A percentile compares a stretch with the other conserved stretches of the same genome.
Conservation (phyloP, 2,888 invertebrate species). For the Himalopsyche anomala region DNA sequence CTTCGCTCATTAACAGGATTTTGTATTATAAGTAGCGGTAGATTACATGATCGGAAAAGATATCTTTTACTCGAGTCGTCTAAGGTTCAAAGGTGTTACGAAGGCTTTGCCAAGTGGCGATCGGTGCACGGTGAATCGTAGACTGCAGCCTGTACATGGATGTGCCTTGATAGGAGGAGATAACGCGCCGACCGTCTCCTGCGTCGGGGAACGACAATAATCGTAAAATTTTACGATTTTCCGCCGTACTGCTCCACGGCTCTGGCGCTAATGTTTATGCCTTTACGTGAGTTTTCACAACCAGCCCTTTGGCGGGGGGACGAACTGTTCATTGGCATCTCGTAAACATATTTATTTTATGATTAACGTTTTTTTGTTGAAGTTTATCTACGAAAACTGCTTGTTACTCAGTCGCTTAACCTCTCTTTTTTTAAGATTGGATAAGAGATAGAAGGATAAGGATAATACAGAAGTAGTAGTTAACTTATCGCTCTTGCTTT, state of each 20-base stretch:
- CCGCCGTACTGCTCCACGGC: constrained; percentile 34
- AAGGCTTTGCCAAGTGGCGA: constrained; percentile 8
- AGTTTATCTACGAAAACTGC: no score
- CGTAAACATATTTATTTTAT: background rate
- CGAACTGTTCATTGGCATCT: background rate
- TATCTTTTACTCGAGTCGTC: background rate
- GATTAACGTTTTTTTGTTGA: no score
- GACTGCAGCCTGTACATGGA: background rate
- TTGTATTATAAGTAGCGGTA: no score
- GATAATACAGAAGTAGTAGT: no score
- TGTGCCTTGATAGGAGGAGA: constrained; percentile 36
- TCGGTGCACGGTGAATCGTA: constrained; percentile 22
- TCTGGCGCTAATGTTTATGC: constrained; percentile 54
- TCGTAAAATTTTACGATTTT: constrained; percentile 64
- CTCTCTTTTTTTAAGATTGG: no score
- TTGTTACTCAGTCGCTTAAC: no score
- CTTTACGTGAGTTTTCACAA: constrained; percentile 59
- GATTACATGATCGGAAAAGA: no score
- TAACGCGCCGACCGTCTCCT: constrained; percentile 4
- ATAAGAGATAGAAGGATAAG: no score
- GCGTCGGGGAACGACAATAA: constrained; percentile 54
- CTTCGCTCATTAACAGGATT: no score
- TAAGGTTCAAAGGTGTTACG: constrained; percentile 12
- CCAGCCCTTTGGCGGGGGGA: constrained; percentile 22
- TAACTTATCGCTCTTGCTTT: no score